A percentile compares a stretch with the other conserved stretches of the same genome.
phyloP scores from a whole-genome alignment of 53 echinoderm and acorn worm species.

The Mesocentrotus franciscanus region DNA sequence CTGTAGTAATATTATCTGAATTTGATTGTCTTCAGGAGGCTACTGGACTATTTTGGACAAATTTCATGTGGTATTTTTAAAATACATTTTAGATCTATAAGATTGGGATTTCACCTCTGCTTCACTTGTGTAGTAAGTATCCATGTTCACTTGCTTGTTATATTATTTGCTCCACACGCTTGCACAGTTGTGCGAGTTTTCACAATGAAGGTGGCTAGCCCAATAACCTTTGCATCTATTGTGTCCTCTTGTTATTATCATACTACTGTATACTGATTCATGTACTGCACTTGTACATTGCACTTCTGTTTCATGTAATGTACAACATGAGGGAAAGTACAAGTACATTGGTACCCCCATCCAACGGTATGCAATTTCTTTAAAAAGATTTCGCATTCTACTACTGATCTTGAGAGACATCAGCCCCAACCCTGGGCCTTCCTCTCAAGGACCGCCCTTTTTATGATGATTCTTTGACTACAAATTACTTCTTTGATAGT shows the following conservation, averaged over 20 bases:
- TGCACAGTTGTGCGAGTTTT: neutral
- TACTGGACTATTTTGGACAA: neutral
- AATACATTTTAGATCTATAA: neutral
- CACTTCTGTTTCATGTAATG: neutral
- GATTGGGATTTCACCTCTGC: neutral
- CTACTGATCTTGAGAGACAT: no score
- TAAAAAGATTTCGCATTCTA: neutral
- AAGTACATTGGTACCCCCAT: conserved; percentile 3
- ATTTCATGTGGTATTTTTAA: neutral
- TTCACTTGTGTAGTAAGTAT: neutral
- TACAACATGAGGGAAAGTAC: neutral
- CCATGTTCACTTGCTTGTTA: neutral
- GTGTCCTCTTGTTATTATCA: neutral
- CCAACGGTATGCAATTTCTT: conserved; percentile 1
- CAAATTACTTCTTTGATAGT: no score
- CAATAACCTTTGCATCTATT: neutral
- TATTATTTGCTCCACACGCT: neutral
- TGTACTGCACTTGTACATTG: conserved; percentile 10
- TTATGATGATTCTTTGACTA: no score
- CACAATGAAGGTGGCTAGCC: conserved; percentile 13
- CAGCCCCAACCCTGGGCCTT: no score
- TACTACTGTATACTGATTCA: neutral
- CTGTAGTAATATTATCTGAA: no score
- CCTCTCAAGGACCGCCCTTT: no score
- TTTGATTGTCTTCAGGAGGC: no score